A percentile compares a stretch with the other conserved stretches of the same genome.
Evolutionary conservation across 2,113 vertebrate genomes (phyloP).

Genomic region (Hydrochoerus hydrochaeris): DNA sequence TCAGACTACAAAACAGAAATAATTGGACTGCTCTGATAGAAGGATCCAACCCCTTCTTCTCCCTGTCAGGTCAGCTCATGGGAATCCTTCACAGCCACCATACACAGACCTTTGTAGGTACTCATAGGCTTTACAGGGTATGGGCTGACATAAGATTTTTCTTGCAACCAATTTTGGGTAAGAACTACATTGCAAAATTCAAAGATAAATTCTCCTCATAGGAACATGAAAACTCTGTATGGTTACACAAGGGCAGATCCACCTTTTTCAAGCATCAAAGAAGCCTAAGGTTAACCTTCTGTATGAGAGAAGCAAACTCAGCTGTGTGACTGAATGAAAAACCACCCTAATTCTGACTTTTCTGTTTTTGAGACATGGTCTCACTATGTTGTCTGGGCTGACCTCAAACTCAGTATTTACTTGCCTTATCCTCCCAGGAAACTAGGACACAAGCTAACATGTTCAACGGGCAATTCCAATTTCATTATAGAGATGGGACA

Average conservation of each 20-base stretch:
- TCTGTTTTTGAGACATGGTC: neutral
- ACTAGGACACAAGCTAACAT: neutral
- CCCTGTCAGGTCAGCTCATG: no score
- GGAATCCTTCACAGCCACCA: neutral
- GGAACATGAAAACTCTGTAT: slow-evolving; percentile 11
- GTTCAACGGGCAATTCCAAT: neutral
- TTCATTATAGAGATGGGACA: neutral
- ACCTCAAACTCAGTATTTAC: neutral
- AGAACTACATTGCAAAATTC: neutral
- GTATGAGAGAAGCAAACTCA: neutral
- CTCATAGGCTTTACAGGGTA: neutral
- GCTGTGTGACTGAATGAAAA: neutral
- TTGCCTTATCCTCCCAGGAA: neutral
- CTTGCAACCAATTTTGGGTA: neutral
- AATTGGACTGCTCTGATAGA: neutral
- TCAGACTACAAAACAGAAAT: slow-evolving; percentile 11
- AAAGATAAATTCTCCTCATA: neutral
- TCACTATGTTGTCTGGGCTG: neutral
- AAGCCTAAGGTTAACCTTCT: neutral
- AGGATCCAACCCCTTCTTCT: neutral
- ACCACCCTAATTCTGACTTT: neutral
- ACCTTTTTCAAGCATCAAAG: slow-evolving; percentile 14
- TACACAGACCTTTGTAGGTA: neutral
- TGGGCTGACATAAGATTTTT: neutral
- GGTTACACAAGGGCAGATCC: neutral